These are phyloP conservation scores for Urocyon cinereoargenteus DNA, from an alignment of 2,797 vertebrate genomes.

Conservation along the genomic window DNA sequence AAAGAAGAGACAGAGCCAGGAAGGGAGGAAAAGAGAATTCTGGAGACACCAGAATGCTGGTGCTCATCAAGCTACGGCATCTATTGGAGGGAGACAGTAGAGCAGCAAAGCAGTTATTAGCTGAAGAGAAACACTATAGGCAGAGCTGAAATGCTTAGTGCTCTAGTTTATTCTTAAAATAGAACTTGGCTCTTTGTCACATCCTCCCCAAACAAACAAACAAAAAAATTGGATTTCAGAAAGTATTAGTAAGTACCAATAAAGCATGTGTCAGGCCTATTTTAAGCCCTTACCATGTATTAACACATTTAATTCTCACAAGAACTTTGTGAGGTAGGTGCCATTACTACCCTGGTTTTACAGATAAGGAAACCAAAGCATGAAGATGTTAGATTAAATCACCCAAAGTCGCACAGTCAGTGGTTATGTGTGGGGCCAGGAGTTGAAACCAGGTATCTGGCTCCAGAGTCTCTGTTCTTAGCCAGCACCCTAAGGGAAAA, in stretches of 20 bases:
- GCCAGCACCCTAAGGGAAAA: not conserved
- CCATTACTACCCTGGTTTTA: not conserved
- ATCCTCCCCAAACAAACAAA: not conserved
- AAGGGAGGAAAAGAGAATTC: not conserved
- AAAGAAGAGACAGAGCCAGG: not conserved
- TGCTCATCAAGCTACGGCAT: no score
- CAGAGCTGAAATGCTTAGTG: not conserved
- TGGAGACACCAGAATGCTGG: not conserved
- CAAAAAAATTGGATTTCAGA: not conserved
- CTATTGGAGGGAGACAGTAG: rapidly evolving
- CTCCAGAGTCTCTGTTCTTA: not conserved
- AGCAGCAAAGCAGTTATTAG: not conserved
- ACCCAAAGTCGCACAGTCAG: not conserved
- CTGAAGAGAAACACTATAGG: not conserved
- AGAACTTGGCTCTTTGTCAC: not conserved
- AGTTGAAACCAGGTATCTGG: not conserved
- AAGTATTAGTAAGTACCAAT: not conserved
- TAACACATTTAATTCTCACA: not conserved
- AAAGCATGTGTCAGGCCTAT: not conserved
- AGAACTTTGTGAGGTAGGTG: not conserved
- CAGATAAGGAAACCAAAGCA: not conserved
- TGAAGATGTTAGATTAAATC: not conserved
- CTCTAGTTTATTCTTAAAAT: not conserved
- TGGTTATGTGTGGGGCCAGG: not conserved
- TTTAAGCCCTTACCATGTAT: not conserved